A percentile compares a stretch with the other conserved stretches of the same genome.
Conservation (phyloP, 2,113 vertebrate species). For the Chaetura pelagica region DNA sequence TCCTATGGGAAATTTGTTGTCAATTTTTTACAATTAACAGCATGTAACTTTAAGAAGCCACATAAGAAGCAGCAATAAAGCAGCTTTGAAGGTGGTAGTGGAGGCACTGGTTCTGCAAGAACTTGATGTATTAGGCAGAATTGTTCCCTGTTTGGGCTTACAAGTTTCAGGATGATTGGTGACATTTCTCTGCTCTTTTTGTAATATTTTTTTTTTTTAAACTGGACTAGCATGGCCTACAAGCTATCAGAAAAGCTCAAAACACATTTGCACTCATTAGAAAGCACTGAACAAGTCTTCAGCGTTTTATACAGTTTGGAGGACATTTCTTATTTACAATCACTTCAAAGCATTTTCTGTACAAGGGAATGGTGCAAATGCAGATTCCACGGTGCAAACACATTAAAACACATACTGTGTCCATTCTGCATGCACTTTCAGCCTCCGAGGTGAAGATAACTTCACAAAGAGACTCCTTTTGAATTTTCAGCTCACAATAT, state of each 20-base stretch:
- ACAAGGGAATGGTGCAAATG: not conserved
- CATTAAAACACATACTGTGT: not conserved
- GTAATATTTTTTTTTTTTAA: not conserved
- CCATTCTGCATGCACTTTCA: not conserved
- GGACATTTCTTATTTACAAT: not conserved
- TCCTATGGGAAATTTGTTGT: not conserved
- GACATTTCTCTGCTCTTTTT: not conserved
- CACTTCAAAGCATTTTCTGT: not conserved
- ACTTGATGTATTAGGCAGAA: not conserved
- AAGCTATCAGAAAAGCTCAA: not conserved
- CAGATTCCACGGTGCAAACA: not conserved
- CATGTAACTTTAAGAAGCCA: not conserved
- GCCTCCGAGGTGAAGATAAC: not conserved
- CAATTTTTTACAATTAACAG: not conserved
- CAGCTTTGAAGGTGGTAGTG: not conserved
- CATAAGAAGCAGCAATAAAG: not conserved
- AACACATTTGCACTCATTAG: not conserved
- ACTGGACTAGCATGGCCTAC: not conserved
- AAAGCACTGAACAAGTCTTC: not conserved
- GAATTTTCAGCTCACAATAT: not conserved
- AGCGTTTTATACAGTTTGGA: not conserved
- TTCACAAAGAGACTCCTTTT: not conserved
- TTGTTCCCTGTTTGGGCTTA: not conserved
- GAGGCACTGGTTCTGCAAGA: not conserved
- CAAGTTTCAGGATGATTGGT: not conserved